Base-by-base conservation (phyloP, 2,797 vertebrate genomes). In the Molossus molossus region DNA sequence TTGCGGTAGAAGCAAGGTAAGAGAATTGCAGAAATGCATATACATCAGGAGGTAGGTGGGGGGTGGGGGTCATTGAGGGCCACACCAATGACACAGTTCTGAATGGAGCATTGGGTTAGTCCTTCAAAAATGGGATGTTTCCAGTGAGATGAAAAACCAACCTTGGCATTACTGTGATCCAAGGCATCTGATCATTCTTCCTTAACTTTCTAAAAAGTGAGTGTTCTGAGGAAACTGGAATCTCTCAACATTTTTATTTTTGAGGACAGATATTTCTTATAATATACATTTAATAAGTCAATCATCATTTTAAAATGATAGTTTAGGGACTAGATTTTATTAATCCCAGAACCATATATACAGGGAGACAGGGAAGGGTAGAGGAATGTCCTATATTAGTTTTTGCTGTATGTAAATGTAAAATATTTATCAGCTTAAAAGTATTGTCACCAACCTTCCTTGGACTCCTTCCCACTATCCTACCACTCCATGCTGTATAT, bases 301-400 rank as follows among this genome's bases (percentile, higher is more conserved):
- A 5, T 77, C 13, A 29, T 87, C 57, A 83, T 73, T 69, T 18
- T 11, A 87, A 76, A 77, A 84, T 55, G 17, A 77, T 7, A 65
- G 45, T 55, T 84, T 69, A 93, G 75, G 82, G 37, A 50, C 29
- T 83, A 86, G 11, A 83, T 58, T 93, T 93, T 94, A 70, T 90
- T 82, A 55, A 92, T 27, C 29, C 55, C 29, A 81, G 75, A 45
- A 48, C 33, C 48, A 82, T 33, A 55, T 58, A 15, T 77, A 18
- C 17, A 83, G 57, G 57, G 29, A 70, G 57, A 27, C 13, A 81
- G 3, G 64, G 50, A 33, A 83, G 70, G 69, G 50, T 17, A 86
- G 57, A 73, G 50, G 25, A 53, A 53, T 89, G 27, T 50, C 45
- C 37, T 58, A 1, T 80, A 62, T 60, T 86, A 73, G 23, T 75